phyloP scores from a whole-genome alignment of 2,113 vertebrate genomes.

The Boulengeromyrus knoepffleri region DNA sequence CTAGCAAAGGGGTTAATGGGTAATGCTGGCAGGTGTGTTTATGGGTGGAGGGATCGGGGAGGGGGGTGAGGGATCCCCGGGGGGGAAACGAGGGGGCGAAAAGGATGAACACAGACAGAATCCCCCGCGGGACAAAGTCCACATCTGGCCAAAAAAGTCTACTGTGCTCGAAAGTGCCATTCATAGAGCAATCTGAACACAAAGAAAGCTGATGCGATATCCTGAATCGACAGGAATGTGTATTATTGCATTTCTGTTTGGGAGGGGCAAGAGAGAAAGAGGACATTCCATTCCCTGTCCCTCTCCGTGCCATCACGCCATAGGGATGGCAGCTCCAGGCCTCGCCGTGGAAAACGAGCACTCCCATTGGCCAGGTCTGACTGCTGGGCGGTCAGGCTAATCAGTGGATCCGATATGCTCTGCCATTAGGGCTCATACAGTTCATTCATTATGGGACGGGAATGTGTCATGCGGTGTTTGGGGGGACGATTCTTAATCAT shows the following conservation, averaged over 20 bases:
- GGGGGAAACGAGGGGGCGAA: not conserved
- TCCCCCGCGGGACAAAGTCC: slow-evolving; percentile 61
- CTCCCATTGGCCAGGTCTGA: not conserved
- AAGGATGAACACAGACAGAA: slow-evolving; percentile 49
- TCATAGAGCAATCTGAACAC: slow-evolving; percentile 72
- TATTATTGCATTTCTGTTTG: slow-evolving; percentile 76
- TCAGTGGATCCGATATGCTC: not conserved
- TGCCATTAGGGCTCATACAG: not conserved
- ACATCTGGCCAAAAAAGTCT: slow-evolving; percentile 73
- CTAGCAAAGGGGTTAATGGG: slow-evolving; percentile 30
- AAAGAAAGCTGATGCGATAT: slow-evolving; percentile 80
- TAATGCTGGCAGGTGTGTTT: slow-evolving; percentile 25
- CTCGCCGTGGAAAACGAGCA: not conserved
- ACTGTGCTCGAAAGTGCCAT: slow-evolving; percentile 68
- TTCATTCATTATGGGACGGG: not conserved
- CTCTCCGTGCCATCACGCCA: slow-evolving; percentile 27
- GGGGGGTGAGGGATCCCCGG: not conserved
- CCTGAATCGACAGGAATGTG: slow-evolving; percentile 70
- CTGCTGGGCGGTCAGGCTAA: not conserved
- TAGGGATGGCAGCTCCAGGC: slow-evolving; percentile 12
- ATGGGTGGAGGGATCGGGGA: slow-evolving; percentile 4
- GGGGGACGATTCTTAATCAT: not conserved
- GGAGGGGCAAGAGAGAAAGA: slow-evolving; percentile 50
- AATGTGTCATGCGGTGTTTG: not conserved
- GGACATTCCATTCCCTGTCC: slow-evolving; percentile 35